Evolutionary conservation across 2,113 vertebrate genomes (phyloP), one percentile per base, ranked within the genome.

Genomic region (Electrona antarctica): DNA sequence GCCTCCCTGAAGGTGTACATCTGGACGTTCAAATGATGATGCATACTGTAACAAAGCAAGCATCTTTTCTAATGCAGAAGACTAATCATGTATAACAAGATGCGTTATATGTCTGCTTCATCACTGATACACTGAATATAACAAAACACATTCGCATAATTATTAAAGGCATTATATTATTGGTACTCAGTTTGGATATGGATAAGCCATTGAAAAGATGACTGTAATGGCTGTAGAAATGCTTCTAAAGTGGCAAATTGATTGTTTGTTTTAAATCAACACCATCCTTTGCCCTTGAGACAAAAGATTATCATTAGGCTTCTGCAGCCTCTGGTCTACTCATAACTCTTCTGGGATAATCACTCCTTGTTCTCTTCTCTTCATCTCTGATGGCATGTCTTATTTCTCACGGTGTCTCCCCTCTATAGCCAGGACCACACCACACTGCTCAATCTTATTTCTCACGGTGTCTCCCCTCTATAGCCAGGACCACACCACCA

Each of bases 1-100:
- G 76, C 61, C 61, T 60, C 71, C 65, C 78, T 60, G 78, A 73
- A 81, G 82, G 78, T 84, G 73, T 77, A 68, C 68, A 80, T 81
- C 74, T 81, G 79, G 67, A 62, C 77, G 41, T 46, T 52, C 69
- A 71, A 81, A 68, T 70, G 13, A 74, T 66, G 64, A 74, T 82
- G 65, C 55, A 81, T 21, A 41, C 33, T 41, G 33, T 41, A 66
- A 59, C 64, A 76, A 54, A 84, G 62, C 72, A 62, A 65, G 65
- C 46, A 60, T 66, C 29, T 61, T 55, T n/a, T 72, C 71, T 73
- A 60, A 63, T 67, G 58, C 60, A 50, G 21, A 57, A 61, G 69
- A 55, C 50, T 67, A 52, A 60, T 62, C 60, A 51, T 71, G 70
- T 74, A 59, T 64, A 67, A 62, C 41, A 67, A 45, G 76, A 29